These are phyloP conservation scores for Eupithecia dodoneata DNA, from an alignment of 2,888 invertebrate genomes.

Conservation along the genomic window DNA sequence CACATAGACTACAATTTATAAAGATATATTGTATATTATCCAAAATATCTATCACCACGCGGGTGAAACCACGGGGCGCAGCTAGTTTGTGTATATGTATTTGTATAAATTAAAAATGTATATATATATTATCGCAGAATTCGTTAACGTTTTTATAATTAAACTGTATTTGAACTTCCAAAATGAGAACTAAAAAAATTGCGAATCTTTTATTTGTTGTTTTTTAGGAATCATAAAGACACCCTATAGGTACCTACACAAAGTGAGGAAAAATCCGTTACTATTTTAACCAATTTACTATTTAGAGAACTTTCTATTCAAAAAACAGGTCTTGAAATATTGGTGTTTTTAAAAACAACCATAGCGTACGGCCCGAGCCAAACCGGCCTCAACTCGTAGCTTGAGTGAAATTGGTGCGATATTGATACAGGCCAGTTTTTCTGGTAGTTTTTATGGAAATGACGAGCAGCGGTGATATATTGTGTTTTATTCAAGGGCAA, in stretches of 20 bases:
- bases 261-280: background rate
- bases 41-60: too few relatives aligned
- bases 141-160: background rate
- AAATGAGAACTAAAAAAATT: background rate
- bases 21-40: too few relatives aligned
- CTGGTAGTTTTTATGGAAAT: slow-evolving; percentile 54
- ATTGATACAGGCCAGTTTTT: slow-evolving; percentile 52
- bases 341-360: slow-evolving; percentile 52
- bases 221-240: background rate
- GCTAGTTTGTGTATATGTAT: too few relatives aligned
- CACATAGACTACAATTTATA: too few relatives aligned
- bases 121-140: background rate
- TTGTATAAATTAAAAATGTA: too few relatives aligned
- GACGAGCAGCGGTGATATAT: slow-evolving; percentile 44
- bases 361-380: slow-evolving; percentile 47
- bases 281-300: background rate
- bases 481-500: slow-evolving; percentile 36
- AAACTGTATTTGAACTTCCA: background rate
- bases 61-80: too few relatives aligned
- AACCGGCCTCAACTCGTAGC: slow-evolving; percentile 55
- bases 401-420: slow-evolving; percentile 61
- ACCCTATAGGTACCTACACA: background rate
- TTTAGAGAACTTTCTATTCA: slow-evolving; percentile 36
- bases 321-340: slow-evolving; percentile 41
- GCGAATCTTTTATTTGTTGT: background rate